phyloP scores from a whole-genome alignment of 2,888 invertebrate species.

The Itoplectis maculator region DNA sequence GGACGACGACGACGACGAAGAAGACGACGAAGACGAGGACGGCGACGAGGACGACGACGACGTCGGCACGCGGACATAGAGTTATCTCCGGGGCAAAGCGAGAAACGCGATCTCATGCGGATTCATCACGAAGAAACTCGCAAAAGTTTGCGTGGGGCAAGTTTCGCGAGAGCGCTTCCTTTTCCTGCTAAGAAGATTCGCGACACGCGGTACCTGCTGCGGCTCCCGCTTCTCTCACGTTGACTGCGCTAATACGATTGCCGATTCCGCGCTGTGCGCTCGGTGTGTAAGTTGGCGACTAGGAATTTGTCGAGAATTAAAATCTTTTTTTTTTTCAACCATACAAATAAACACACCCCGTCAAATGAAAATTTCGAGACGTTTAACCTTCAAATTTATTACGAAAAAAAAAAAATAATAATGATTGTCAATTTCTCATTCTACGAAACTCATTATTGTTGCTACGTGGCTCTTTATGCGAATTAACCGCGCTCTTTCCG shows the following conservation, averaged over 20 bases:
- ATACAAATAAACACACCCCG: background rate
- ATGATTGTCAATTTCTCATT: background rate
- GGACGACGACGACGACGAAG: slow-evolving; percentile 15
- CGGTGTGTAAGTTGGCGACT: background rate
- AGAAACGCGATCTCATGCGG: slow-evolving; percentile 29
- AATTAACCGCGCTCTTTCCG: background rate
- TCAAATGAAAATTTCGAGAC: too few species aligned
- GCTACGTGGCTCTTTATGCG: background rate
- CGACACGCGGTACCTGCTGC: background rate
- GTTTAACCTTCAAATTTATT: too few species aligned
- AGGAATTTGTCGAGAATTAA: background rate
- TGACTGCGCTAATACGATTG: slow-evolving; percentile 24
- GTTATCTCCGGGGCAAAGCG: slow-evolving; percentile 49
- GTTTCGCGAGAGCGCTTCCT: slow-evolving; percentile 48
- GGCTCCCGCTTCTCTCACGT: background rate
- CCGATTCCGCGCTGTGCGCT: slow-evolving; percentile 1
- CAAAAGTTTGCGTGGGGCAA: slow-evolving; percentile 50
- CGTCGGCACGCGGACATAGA: slow-evolving; percentile 49
- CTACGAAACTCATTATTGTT: background rate
- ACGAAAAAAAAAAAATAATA: too few species aligned
- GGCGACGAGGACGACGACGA: slow-evolving; percentile 20
- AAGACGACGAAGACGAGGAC: too few species aligned
- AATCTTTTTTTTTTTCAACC: background rate
- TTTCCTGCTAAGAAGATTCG: slow-evolving; percentile 43
- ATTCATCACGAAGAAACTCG: slow-evolving; percentile 60